Conservation (phyloP, 2,888 invertebrate genomes). For the Microctonus aethiopoides region DNA sequence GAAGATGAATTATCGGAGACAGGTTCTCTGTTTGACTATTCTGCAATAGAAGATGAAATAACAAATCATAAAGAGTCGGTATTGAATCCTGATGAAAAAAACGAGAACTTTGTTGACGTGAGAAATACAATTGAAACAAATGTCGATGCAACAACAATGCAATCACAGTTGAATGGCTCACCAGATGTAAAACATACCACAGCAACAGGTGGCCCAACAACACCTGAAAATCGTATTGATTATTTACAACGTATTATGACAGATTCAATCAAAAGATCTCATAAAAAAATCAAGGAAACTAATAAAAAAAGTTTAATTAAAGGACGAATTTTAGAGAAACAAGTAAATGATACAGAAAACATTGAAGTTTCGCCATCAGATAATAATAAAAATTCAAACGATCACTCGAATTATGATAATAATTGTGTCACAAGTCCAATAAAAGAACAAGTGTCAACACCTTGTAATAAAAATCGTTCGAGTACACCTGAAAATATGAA, state of each 20-base stretch:
- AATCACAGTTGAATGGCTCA: background rate
- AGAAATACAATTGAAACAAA: background rate
- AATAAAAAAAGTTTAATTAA: conserved; percentile 51
- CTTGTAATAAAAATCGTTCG: conserved; percentile 44
- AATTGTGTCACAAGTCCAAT: background rate
- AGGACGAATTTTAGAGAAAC: conserved; percentile 32
- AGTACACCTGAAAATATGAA: conserved; percentile 58
- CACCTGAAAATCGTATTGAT: conserved; percentile 56
- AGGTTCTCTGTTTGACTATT: conserved; percentile 47
- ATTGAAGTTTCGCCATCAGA: background rate
- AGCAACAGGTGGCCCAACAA: conserved; percentile 34
- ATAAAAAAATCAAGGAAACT: conserved; percentile 56
- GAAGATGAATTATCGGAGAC: conserved; percentile 50
- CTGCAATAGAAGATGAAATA: conserved; percentile 2
- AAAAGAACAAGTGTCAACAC: no score
- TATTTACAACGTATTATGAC: conserved; percentile 48
- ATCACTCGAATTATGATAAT: background rate
- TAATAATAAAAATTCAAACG: background rate
- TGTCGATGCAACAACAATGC: background rate
- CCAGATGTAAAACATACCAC: background rate
- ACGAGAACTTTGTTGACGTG: background rate
- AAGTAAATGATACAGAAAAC: background rate
- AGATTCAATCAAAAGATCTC: conserved; percentile 60
- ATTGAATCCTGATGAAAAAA: conserved; percentile 29
- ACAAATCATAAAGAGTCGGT: conserved; percentile 7